These are phyloP conservation scores for Hirtodrosophila trivittata DNA, from an alignment of 2,888 invertebrate species.

Conservation along the genomic window DNA sequence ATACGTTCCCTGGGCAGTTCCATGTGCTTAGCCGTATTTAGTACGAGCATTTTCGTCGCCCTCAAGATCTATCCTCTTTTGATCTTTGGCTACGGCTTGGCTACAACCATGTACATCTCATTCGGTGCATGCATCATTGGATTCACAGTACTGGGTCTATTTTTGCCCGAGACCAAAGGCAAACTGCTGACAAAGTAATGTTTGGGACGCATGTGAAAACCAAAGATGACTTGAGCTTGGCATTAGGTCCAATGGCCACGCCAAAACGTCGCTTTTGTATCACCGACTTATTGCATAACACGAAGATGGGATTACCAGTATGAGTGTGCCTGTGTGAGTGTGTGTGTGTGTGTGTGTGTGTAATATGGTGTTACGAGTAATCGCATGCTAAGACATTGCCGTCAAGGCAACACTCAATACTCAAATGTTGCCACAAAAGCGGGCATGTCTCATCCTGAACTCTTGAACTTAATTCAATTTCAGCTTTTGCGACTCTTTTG, in stretches of 20 bases:
- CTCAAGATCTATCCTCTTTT: conserved; percentile 79
- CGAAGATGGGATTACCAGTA: conserved; percentile 28
- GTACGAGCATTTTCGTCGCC: conserved; percentile 67
- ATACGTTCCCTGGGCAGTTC: conserved; percentile 77
- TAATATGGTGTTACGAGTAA: conserved; percentile 26
- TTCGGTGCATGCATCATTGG: conserved; percentile 65
- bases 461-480: conserved; percentile 74
- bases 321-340: conserved; percentile 12
- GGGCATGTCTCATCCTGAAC: conserved; percentile 64
- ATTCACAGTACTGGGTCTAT: conserved; percentile 69
- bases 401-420: conserved; percentile 39
- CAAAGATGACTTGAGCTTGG: conserved; percentile 37
- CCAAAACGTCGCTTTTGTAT: conserved; percentile 60
- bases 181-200: conserved; percentile 70
- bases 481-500: conserved; percentile 25
- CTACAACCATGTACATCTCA: conserved; percentile 75
- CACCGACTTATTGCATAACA: conserved; percentile 57
- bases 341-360: conserved; percentile 17
- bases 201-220: conserved; percentile 51
- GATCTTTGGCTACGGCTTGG: conserved; percentile 65
- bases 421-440: conserved; percentile 36
- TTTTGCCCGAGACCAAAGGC: conserved; percentile 81
- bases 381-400: conserved; percentile 32
- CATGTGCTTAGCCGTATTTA: conserved; percentile 70
- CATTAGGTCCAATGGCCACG: conserved; percentile 47